Conservation (phyloP, 2,113 vertebrate species). For the Lycaon pictus region DNA sequence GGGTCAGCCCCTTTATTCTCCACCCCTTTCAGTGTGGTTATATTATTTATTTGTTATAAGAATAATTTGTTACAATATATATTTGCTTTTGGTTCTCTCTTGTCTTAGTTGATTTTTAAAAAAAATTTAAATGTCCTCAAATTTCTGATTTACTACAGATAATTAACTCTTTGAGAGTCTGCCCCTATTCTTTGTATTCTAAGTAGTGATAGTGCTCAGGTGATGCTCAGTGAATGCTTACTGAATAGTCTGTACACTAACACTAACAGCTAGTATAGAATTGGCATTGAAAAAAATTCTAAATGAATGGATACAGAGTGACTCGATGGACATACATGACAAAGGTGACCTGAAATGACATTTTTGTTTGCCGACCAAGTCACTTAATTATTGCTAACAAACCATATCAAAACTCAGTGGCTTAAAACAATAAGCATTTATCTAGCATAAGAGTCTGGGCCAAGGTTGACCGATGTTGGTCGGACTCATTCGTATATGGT, state of each 20-base stretch:
- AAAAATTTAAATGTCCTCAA: neutral
- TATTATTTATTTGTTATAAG: neutral
- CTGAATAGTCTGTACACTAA: neutral
- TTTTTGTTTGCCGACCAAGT: neutral
- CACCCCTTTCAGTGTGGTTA: neutral
- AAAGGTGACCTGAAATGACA: neutral
- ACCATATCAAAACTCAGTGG: neutral
- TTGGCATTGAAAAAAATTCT: slow-evolving; percentile 32
- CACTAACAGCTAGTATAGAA: neutral
- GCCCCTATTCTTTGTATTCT: neutral
- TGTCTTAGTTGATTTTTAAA: neutral
- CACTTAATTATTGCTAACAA: neutral
- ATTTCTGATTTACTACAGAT: slow-evolving; percentile 32
- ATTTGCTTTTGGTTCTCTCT: neutral
- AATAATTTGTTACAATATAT: neutral
- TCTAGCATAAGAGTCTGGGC: neutral
- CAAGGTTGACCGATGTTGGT: neutral
- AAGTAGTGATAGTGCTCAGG: neutral
- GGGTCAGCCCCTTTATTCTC: neutral
- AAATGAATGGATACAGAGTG: slow-evolving; percentile 29
- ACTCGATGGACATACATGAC: neutral
- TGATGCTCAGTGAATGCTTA: neutral
- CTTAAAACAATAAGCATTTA: neutral
- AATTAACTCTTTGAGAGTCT: neutral
- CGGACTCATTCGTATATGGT: neutral